phyloP scores from a whole-genome alignment of 2,888 invertebrate species.

The Anoplius nigerrimus region DNA sequence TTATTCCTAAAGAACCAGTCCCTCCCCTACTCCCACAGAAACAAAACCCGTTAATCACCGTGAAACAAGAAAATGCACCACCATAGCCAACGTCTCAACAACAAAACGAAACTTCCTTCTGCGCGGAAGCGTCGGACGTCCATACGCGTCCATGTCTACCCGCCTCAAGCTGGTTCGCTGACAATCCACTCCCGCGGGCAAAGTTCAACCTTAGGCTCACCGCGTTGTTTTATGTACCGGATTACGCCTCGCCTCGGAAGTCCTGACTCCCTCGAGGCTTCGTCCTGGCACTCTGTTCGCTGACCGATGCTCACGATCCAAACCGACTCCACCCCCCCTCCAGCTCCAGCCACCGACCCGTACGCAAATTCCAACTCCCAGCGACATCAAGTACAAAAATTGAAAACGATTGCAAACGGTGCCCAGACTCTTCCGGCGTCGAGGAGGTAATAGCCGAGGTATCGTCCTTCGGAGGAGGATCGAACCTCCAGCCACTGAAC shows the following conservation, averaged over 20 bases:
- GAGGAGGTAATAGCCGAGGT: too few species aligned
- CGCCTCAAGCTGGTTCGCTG: slow-evolving; percentile 31
- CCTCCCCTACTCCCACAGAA: too few species aligned
- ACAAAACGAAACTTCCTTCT: slow-evolving; percentile 9
- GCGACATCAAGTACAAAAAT: too few species aligned
- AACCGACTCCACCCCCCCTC: neutral
- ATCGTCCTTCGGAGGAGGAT: too few species aligned
- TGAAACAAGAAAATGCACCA: too few species aligned
- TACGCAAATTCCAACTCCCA: too few species aligned
- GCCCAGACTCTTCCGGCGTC: too few species aligned
- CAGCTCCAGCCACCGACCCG: too few species aligned
- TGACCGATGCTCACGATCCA: slow-evolving; percentile 17
- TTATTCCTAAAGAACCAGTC: too few species aligned
- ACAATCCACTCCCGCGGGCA: slow-evolving; percentile 54
- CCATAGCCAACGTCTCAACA: neutral
- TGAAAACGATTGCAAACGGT: too few species aligned
- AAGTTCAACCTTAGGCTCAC: slow-evolving; percentile 55
- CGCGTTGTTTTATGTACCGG: slow-evolving; percentile 52
- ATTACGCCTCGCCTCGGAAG: slow-evolving; percentile 51
- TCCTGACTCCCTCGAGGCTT: slow-evolving; percentile 41
- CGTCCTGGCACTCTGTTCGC: slow-evolving; percentile 18
- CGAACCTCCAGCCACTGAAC: too few species aligned
- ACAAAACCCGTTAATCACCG: too few species aligned
- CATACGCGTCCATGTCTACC: slow-evolving; percentile 22
- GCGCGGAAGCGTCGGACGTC: slow-evolving; percentile 27